phyloP scores from a whole-genome alignment of 2,888 invertebrate genomes.

The Pheosia tremula region DNA sequence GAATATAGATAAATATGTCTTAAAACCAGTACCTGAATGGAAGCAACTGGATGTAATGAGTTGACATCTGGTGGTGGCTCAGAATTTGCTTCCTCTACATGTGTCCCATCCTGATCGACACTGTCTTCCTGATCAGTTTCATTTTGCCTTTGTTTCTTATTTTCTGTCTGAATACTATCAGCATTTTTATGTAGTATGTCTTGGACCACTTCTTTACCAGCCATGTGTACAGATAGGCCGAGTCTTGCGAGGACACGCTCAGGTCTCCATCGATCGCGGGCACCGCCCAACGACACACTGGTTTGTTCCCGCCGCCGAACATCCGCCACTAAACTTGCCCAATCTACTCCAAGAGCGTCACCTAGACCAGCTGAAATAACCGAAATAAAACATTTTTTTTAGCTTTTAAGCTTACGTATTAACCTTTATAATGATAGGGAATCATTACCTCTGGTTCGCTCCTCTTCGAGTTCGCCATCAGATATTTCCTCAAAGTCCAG shows the following conservation, averaged over 20 bases:
- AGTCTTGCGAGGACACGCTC: constrained; percentile 91
- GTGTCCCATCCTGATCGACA: constrained; percentile 59
- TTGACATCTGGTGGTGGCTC: constrained; percentile 57
- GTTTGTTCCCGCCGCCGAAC: constrained; percentile 84
- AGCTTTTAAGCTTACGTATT: background rate
- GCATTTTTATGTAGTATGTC: constrained; percentile 67
- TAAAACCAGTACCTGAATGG: constrained; percentile 68
- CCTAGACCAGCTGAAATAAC: constrained; percentile 86
- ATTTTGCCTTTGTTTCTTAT: constrained; percentile 37
- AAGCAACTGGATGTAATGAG: constrained; percentile 81
- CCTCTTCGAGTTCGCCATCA: constrained; percentile 94
- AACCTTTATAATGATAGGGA: background rate
- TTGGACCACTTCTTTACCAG: constrained; percentile 84
- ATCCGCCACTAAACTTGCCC: constrained; percentile 95
- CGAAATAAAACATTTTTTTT: background rate
- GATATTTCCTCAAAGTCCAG: constrained; percentile 96
- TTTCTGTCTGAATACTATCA: constrained; percentile 52
- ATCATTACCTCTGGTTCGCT: constrained; percentile 82
- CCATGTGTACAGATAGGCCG: constrained; percentile 91
- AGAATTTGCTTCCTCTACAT: constrained; percentile 45
- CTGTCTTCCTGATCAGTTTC: constrained; percentile 44
- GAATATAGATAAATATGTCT: constrained; percentile 8
- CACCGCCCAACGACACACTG: constrained; percentile 79
- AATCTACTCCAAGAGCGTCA: constrained; percentile 97
- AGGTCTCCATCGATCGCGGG: constrained; percentile 92